Evolutionary conservation across 2,888 invertebrate genomes (phyloP), one percentile per base, ranked within the genome.

Genomic region (Aspidiotus destructor): DNA sequence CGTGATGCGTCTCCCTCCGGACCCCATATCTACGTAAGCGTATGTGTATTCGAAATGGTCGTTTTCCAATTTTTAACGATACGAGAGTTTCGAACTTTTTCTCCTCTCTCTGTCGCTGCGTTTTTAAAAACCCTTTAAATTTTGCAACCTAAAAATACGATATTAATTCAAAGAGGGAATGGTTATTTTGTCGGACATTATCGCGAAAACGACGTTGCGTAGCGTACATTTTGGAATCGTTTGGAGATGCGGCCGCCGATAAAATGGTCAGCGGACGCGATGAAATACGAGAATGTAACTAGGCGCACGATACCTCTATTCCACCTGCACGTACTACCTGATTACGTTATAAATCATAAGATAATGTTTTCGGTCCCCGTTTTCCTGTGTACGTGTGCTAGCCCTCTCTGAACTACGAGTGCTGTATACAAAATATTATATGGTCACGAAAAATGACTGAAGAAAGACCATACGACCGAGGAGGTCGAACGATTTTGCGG

Each of bases 311-410:
- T 48, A 48, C 10, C 48, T 48, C n/a, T n/a, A 48, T 48, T 48
- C 48, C 48, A 48, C 48, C 48, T 48, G 48, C 48, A 48, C 48
- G 48, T 48, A 48, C 48, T 48, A 48, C 48, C 48, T 48, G 48
- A 48, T 48, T 48, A 48, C 48, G 48, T 48, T 48, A 48, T 48
- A 48, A 48, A 48, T 48, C 48, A 48, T 48, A 48, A 11, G 48
- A n/a, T 48, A 48, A 48, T 48, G 48, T 48, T 48, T n/a, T 11
- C n/a, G n/a, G n/a, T 13, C 11, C 48, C 48, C 48, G 2, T 48
- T 48, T 48, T 48, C 48, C 48, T 48, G 48, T 28, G 28, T 28
- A 28, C 28, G 28, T 28, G 28, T 28, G 28, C 28, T 28, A 28
- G 28, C 28, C 5, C 28, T 28, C 28, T 28, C 28, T 28, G 28